Percentiles rank a stretch among this genome's conserved stretches.
These are phyloP conservation scores for Apodemia zela DNA, from an alignment of 2,888 invertebrate genomes.

Conservation along the genomic window DNA sequence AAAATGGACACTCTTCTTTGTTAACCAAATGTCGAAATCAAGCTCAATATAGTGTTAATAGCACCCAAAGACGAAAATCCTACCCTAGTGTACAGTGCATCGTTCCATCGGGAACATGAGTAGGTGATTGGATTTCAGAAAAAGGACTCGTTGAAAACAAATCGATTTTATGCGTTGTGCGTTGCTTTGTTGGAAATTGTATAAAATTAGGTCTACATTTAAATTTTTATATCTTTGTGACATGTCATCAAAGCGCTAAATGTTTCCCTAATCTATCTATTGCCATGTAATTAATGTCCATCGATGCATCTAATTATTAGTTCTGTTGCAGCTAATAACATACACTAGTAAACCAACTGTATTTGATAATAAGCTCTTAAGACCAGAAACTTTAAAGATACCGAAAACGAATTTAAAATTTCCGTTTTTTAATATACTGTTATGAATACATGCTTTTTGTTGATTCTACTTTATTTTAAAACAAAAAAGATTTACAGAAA, in stretches of 20 bases:
- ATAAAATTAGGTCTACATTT: constrained; percentile 41
- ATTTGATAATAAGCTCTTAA: too few relatives aligned
- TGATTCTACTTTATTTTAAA: too few relatives aligned
- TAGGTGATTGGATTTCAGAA: constrained; percentile 68
- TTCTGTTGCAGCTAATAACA: too few relatives aligned
- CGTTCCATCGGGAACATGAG: constrained; percentile 57
- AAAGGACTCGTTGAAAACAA: constrained; percentile 54
- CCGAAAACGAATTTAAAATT: too few relatives aligned
- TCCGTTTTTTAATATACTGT: too few relatives aligned
- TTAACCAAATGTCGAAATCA: constrained; percentile 37
- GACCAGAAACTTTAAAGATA: too few relatives aligned
- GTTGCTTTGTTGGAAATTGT: constrained; percentile 67
- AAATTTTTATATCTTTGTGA: background rate
- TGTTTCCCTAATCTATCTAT: background rate
- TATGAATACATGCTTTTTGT: too few relatives aligned
- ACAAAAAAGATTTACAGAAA: too few relatives aligned
- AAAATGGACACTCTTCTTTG: constrained; percentile 28
- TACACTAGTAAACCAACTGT: too few relatives aligned
- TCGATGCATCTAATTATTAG: background rate
- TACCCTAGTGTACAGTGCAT: constrained; percentile 46
- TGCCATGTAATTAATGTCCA: background rate
- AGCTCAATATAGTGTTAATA: constrained; percentile 39
- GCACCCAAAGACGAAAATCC: constrained; percentile 39
- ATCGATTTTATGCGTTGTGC: constrained; percentile 61
- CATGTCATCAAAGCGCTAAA: background rate